Percentiles rank a stretch among this genome's conserved stretches.
Conservation (phyloP, 2,113 vertebrate species). For the Salvator merianae region DNA sequence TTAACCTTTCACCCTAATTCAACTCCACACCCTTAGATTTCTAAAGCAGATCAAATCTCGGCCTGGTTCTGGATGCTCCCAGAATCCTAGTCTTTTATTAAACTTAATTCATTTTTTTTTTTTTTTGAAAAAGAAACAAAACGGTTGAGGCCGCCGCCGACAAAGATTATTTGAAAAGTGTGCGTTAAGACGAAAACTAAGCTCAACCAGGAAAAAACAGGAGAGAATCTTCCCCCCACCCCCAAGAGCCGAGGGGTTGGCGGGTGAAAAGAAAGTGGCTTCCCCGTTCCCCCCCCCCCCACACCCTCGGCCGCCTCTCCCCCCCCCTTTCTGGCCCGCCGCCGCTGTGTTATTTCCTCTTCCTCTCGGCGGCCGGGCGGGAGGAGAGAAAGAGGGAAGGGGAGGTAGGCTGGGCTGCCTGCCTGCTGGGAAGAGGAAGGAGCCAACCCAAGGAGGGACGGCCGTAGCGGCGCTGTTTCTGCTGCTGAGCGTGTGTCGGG, state of each 20-base stretch:
- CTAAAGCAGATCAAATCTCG: not conserved
- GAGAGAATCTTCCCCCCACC: no score
- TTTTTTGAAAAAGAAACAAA: not conserved
- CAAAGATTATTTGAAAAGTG: no score
- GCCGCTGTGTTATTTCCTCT: constrained; percentile 21
- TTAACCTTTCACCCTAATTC: no score
- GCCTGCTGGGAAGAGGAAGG: not conserved
- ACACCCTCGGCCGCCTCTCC: not conserved
- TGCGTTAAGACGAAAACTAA: no score
- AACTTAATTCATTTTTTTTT: no score
- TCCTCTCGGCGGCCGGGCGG: constrained; percentile 1
- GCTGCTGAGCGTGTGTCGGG: not conserved
- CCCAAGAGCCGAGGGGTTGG: not conserved
- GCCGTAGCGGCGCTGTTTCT: not conserved
- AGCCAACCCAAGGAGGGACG: no score
- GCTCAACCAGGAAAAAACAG: not conserved
- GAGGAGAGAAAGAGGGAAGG: not conserved
- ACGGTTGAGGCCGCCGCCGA: not conserved
- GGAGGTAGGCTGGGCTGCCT: not conserved
- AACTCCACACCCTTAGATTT: not conserved
- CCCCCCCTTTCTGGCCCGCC: not conserved
- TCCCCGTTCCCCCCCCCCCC: not conserved
- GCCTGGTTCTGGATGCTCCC: not conserved
- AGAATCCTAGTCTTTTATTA: not conserved
- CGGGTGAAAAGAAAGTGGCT: not conserved